These are phyloP conservation scores for Chaetorhynchus papuensis DNA, from an alignment of 2,113 vertebrate genomes.

Conservation along the genomic window DNA sequence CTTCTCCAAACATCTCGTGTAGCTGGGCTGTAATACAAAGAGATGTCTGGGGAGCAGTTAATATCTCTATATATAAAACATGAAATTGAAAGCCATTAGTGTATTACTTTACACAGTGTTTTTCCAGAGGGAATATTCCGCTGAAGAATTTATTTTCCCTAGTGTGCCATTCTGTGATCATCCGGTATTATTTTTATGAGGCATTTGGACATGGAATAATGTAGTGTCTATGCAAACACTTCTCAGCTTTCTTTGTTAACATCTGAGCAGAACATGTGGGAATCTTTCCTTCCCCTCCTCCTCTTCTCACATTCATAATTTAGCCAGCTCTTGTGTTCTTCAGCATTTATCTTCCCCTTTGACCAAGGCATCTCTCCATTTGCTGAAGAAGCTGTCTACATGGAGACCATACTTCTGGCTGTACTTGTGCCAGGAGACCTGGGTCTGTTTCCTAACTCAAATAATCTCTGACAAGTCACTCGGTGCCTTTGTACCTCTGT, in stretches of 20 bases:
- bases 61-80: constrained; percentile 67
- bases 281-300: constrained; percentile 37
- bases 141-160: constrained; percentile 66
- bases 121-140: constrained; percentile 63
- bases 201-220: constrained; percentile 72
- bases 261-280: constrained; percentile 70
- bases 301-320: constrained; percentile 61
- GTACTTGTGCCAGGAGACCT: neutral
- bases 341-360: neutral
- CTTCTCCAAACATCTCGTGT: constrained; percentile 35
- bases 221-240: constrained; percentile 72
- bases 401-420: neutral
- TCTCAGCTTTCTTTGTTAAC: constrained; percentile 75
- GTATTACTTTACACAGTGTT: constrained; percentile 71
- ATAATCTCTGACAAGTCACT: neutral
- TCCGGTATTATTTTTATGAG: constrained; percentile 71
- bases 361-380: neutral
- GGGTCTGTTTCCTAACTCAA: neutral
- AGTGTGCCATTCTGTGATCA: constrained; percentile 57
- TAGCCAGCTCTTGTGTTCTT: neutral
- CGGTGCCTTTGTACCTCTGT: neutral
- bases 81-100: constrained; percentile 70
- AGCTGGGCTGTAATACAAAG: constrained; percentile 60
- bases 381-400: neutral
- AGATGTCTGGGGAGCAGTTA: constrained; percentile 69